phyloP scores from a whole-genome alignment of 2,797 vertebrate species.

The Nannoperca obscura region DNA sequence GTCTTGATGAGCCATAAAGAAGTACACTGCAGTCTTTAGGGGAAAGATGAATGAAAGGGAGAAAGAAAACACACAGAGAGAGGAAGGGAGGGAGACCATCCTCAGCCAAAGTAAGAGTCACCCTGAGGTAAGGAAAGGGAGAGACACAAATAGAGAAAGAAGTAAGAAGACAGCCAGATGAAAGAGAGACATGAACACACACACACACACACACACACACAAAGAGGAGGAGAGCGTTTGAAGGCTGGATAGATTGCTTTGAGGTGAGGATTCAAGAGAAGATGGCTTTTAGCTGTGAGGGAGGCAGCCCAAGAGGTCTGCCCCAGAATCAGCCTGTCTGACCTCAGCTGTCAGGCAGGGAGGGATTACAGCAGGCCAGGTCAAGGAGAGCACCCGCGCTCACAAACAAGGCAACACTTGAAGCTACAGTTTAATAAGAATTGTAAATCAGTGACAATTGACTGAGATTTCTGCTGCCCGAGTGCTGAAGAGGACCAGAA shows the following conservation, averaged over 20 bases:
- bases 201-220: background rate
- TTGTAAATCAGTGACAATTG: background rate
- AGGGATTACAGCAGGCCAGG: slow-evolving; percentile 54
- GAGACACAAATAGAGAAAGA: slow-evolving; percentile 36
- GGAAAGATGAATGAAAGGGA: slow-evolving; percentile 35
- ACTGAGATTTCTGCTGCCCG: background rate
- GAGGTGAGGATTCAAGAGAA: slow-evolving; percentile 56
- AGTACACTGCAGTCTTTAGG: slow-evolving; percentile 28
- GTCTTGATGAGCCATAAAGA: slow-evolving; percentile 6
- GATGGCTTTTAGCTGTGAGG: slow-evolving; percentile 57
- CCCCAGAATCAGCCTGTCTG: slow-evolving; percentile 50
- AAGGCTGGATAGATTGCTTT: slow-evolving; percentile 56
- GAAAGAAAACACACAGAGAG: background rate
- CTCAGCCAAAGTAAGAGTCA: slow-evolving; percentile 52
- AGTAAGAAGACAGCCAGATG: slow-evolving; percentile 28
- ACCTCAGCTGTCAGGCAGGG: slow-evolving; percentile 51
- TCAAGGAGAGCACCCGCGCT: slow-evolving; percentile 43
- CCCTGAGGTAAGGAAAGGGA: slow-evolving; percentile 49
- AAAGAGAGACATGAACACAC: slow-evolving; percentile 17
- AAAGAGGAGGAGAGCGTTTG: slow-evolving; percentile 27
- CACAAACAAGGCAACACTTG: slow-evolving; percentile 18
- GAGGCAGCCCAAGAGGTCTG: slow-evolving; percentile 54
- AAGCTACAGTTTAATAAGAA: background rate
- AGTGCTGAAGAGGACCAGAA: background rate
- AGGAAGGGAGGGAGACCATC: slow-evolving; percentile 1